Conservation (phyloP, 2,113 vertebrate species). For the Sisor rabdophorus region DNA sequence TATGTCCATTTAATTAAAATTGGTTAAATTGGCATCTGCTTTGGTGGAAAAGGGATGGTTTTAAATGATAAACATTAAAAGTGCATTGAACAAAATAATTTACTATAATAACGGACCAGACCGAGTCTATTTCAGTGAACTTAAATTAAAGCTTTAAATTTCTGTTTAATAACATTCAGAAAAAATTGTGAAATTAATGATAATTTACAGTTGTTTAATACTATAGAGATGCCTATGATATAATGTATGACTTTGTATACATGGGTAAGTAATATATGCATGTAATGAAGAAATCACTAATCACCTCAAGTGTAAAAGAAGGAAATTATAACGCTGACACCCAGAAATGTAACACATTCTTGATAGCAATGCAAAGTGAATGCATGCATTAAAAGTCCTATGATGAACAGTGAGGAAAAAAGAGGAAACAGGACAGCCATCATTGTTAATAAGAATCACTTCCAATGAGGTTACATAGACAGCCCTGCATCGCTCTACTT, state of each 20-base stretch:
- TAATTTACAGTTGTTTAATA: constrained; percentile 33
- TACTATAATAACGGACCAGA: constrained; percentile 23
- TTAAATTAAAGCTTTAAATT: constrained; percentile 24
- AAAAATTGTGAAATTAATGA: constrained; percentile 25
- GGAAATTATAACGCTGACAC: not conserved
- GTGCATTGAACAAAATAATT: constrained; percentile 49
- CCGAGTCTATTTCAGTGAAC: constrained; percentile 19
- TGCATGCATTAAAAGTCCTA: constrained; percentile 19
- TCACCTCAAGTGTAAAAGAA: constrained; percentile 32
- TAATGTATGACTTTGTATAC: constrained; percentile 16
- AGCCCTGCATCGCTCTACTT: constrained; percentile 54
- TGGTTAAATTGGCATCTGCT: constrained; percentile 41
- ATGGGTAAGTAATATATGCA: constrained; percentile 31
- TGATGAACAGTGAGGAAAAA: constrained; percentile 16
- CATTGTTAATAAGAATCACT: constrained; percentile 57
- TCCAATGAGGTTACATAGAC: constrained; percentile 54
- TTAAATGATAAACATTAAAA: constrained; percentile 45
- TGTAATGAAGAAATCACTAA: constrained; percentile 35
- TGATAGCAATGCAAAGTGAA: not conserved
- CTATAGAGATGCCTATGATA: constrained; percentile 15
- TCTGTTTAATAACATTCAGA: constrained; percentile 20
- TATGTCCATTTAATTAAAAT: constrained; percentile 53
- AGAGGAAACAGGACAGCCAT: constrained; percentile 38
- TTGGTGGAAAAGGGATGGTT: constrained; percentile 52
- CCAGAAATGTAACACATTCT: constrained; percentile 5